These are phyloP conservation scores for Drosophila greeni DNA, from an alignment of 2,888 invertebrate species.

Conservation along the genomic window DNA sequence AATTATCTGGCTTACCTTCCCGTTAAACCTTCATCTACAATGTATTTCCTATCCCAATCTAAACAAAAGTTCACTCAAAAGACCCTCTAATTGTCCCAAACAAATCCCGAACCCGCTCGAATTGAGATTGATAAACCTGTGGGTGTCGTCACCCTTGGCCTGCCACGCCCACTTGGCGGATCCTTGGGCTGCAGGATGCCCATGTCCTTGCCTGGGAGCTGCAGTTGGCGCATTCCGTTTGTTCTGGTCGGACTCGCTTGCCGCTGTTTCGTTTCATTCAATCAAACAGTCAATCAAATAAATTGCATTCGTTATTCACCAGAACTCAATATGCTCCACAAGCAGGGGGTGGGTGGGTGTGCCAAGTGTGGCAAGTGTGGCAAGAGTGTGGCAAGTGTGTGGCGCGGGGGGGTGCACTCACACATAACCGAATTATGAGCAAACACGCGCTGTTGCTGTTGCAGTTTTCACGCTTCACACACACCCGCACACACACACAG, in stretches of 20 bases:
- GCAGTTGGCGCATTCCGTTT: constrained; percentile 27
- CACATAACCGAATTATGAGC: constrained; percentile 66
- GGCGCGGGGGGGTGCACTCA: constrained; percentile 16
- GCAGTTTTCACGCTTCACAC: constrained; percentile 43
- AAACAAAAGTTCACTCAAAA: too few relatives aligned
- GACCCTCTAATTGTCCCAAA: background rate
- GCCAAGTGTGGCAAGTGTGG: constrained; percentile 1
- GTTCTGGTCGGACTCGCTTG: constrained; percentile 20
- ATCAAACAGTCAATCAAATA: constrained; percentile 71
- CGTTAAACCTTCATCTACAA: too few relatives aligned
- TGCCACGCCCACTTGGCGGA: background rate
- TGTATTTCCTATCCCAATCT: too few relatives aligned
- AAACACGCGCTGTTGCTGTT: constrained; percentile 43
- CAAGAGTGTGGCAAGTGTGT: too few relatives aligned
- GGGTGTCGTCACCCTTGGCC: background rate
- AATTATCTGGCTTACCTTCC: too few relatives aligned
- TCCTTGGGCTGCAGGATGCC: constrained; percentile 7
- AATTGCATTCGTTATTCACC: constrained; percentile 71
- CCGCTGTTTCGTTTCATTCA: constrained; percentile 56
- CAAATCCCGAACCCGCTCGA: too few relatives aligned
- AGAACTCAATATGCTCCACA: constrained; percentile 63
- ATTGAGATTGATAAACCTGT: background rate
- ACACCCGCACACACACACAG: background rate
- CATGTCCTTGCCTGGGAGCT: constrained; percentile 3
- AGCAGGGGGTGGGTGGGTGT: background rate